These are phyloP conservation scores for Mustela lutreola DNA, from an alignment of 2,113 vertebrate species.

Conservation along the genomic window DNA sequence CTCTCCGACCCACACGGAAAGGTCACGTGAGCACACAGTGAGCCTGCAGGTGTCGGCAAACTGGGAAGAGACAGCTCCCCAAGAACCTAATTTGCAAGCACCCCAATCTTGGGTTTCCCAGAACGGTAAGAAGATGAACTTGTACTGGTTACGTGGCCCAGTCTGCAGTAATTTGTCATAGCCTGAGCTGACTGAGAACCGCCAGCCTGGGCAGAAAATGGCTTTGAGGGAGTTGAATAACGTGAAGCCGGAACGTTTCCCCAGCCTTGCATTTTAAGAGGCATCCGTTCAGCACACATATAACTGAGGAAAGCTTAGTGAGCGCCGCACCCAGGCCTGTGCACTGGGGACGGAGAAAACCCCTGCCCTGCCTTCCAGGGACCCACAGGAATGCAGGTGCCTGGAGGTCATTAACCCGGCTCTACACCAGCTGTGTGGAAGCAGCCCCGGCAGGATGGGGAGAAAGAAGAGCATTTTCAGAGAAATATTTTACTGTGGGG, in stretches of 20 bases:
- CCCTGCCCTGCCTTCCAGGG: neutral
- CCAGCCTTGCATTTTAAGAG: rapidly evolving
- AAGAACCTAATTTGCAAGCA: neutral
- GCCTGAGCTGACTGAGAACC: neutral
- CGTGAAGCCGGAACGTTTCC: neutral
- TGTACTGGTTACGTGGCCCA: too few species aligned
- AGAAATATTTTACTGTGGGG: too few species aligned
- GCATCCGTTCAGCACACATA: neutral
- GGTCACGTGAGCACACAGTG: neutral
- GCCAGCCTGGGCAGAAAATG: neutral
- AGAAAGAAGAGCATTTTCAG: too few species aligned
- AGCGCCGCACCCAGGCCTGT: too few species aligned
- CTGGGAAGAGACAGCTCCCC: neutral
- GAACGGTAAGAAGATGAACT: neutral
- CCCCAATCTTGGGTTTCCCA: too few species aligned
- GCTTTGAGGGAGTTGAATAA: rapidly evolving
- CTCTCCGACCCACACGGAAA: neutral
- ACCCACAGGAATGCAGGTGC: neutral
- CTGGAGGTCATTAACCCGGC: too few species aligned
- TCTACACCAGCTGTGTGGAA: rapidly evolving
- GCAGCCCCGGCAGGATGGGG: too few species aligned
- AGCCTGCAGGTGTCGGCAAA: neutral
- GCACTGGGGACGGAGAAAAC: neutral
- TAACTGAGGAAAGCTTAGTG: neutral
- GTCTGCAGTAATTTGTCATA: neutral